These are phyloP conservation scores for Cotesia vestalis DNA, from an alignment of 1,140 invertebrate genomes.

Conservation along the genomic window DNA sequence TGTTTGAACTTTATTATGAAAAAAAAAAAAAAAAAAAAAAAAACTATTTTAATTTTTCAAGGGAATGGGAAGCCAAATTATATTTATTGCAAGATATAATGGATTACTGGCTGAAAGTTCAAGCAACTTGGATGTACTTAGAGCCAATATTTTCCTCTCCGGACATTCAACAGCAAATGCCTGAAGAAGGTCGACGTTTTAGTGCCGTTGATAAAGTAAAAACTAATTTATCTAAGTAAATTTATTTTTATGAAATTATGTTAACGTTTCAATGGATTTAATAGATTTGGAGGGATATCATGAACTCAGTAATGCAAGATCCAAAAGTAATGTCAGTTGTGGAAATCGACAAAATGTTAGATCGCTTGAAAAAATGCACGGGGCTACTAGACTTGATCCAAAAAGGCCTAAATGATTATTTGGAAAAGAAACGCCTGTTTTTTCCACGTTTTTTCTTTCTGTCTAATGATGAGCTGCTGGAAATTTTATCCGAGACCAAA, in stretches of 20 bases:
- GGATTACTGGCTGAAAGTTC: slow-evolving; percentile 96
- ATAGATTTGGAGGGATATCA: slow-evolving; percentile 91
- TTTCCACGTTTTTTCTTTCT: slow-evolving; percentile 98
- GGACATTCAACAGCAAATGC: slow-evolving; percentile 96
- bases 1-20: too few species aligned
- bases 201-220: slow-evolving; percentile 89
- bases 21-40: background rate
- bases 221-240: slow-evolving; percentile 7
- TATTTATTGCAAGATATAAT: slow-evolving; percentile 88
- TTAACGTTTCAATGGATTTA: slow-evolving; percentile 46
- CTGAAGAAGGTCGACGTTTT: slow-evolving; percentile 88
- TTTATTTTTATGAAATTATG: slow-evolving; percentile 5
- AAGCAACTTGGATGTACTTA: slow-evolving; percentile 96
- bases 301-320: slow-evolving; percentile 84
- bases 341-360: slow-evolving; percentile 92
- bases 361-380: slow-evolving; percentile 89
- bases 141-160: slow-evolving; percentile 98
- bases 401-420: slow-evolving; percentile 91
- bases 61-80: slow-evolving; percentile 82
- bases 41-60: slow-evolving; percentile 49
- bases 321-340: slow-evolving; percentile 85
- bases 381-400: slow-evolving; percentile 88
- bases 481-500: slow-evolving; percentile 96
- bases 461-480: slow-evolving; percentile 95
- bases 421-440: slow-evolving; percentile 94